Evolutionary conservation across 2,888 invertebrate genomes (phyloP), one percentile per base, ranked within the genome.

Genomic region (Hyalella azteca): DNA sequence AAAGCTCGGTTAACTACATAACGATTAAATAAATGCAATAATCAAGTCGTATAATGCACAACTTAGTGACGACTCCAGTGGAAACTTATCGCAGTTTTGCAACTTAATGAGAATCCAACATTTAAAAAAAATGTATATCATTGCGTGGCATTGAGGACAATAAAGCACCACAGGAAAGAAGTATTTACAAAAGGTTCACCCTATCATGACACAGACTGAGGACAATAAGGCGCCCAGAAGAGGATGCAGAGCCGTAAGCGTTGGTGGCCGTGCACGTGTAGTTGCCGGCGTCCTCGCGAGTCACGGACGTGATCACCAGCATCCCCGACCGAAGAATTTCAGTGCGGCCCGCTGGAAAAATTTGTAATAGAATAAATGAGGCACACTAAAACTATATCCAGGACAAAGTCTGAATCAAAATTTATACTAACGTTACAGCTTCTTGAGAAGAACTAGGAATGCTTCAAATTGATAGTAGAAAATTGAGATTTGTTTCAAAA

Each of bases 261-360:
- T 97, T 97, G 82, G 92, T 91, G 0, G 96, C 96, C 11, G 92
- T 91, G 87, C 96, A 97, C 0, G 93, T 92, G 86, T 97, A 98
- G 40, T 93, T 89, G 93, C 88, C 97, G 88, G 93, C 94, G 88
- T 98, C 96, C 86, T 95, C 94, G 85, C 93, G 90, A 2, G 94
- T 93, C 0, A 96, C 93, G 49, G 94, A 95, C 81, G 93, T 91
- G 81, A 98, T 94, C 66, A 94, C 91, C 3, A 98, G 90, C 87
- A 94, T 95, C 0, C 97, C 97, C 87, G 92, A 94, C 73, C 94
- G 93, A 78, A 95, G 89, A 84, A 96, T 94, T 85, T 92, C 91
- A 84, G 95, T 90, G 87, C 94, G 92, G 0, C 96, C 95, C 36
- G 95, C 95, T 39, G 84, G 76, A 39, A 39, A 92, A 90, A 41